Evolutionary conservation across 1,140 invertebrate species (phyloP), one percentile per base, ranked within the genome.

Genomic region (Drosophila kohkoa): DNA sequence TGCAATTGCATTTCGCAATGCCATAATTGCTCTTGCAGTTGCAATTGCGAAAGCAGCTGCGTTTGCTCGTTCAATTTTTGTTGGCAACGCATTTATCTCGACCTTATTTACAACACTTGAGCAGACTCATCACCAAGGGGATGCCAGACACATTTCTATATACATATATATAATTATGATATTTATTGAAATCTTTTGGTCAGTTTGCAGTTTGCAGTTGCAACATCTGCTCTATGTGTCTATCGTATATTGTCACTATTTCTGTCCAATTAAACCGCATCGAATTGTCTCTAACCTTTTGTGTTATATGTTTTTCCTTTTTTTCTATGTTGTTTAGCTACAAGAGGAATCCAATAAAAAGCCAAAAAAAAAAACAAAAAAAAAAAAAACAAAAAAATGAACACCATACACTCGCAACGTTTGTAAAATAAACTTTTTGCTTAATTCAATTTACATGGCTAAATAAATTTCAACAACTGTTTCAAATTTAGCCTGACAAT

Each of bases 121-220:
- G 13, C 30, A 16, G 41, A 58, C 35, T 45, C 55, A 58, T 20
- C 55, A 11, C 45, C 55, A 32, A 58, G 16, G 16, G 16, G 35
- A 41, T 7, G 6, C 7, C 15, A 49, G 15, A 52, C 30, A 62
- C 32, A 49, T 28, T 25, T n/a, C 15, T 30, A 35, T 8, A 35
- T 16, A 10, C 45, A 73, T 52, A 16, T 25, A 25, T 25, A 20
- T 20, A 20, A 4, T 25, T 25, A 25, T 54, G 66, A 58, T 72
- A 82, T 87, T 87, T 88, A 88, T 88, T 88, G 80, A 83, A 88
- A 88, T 83, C 71, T 74, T 73, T 77, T 83, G 81, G 77, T 77
- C 81, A 83, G 81, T 80, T 71, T 65, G 48, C 67, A 59, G 74
- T 85, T 71, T 65, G 48, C 67, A 59, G 74, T 25, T 25, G 20